Base-by-base conservation (phyloP, 2,113 vertebrate genomes). In the Cryptomyrus ogoouensis region DNA sequence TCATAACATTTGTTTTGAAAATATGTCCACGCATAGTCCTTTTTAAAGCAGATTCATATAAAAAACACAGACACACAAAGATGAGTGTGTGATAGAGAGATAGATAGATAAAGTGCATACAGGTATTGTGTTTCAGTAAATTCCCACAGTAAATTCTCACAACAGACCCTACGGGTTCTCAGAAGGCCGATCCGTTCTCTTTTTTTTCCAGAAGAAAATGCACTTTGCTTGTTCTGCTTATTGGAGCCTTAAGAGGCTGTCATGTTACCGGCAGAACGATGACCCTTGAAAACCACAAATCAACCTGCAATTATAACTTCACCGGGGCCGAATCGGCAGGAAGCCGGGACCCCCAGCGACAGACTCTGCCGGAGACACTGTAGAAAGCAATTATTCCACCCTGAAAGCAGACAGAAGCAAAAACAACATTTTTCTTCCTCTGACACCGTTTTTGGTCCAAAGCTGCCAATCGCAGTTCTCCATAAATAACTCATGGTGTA, bases 251-350 rank as follows among this genome's bases (percentile, higher is more conserved):
- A 94, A 94, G 93, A 92, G 92, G 89, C 90, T 92, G 91, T 93
- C 92, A 90, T 91, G 92, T 90, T 93, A 92, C 90, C 93, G 91
- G 92, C 91, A 91, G 90, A 91, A 91, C 80, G 89, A 90, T 93
- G 92, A 93, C 93, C 93, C 91, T 89, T 66, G 89, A 90, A 92
- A 91, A 92, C 94, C 92, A 94, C 94, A 94, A 93, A 94, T 94
- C 94, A 94, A 92, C 90, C 89, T 47, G 89, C 92, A 94, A 94
- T 94, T 94, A 93, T 91, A 92, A 90, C 89, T 90, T 80, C 52
- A 89, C 87, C 90, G 86, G 89, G 24, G 52, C 44, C 84, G n/a
- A 90, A 31, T 50, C 56, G 58, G 53, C 35, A 17, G 35, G 62
- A 46, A 19, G 39, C 83, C 0, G 2, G 49, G 21, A 74, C 70